phyloP scores from a whole-genome alignment of 1,140 invertebrate genomes.

The Meteorus sp. region DNA sequence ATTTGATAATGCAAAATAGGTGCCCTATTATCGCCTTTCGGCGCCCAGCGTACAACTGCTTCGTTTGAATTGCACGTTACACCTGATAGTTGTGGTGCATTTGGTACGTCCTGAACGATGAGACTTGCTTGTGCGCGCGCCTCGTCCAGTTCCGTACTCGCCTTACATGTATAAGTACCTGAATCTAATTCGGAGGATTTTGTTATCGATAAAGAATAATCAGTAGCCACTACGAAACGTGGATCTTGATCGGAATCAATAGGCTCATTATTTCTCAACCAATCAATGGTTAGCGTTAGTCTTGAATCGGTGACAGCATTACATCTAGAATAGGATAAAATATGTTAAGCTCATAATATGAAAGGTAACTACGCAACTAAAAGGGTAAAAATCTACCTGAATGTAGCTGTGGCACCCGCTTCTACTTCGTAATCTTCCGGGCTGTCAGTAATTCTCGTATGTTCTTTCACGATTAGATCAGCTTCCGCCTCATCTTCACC shows the following conservation, averaged over 20 bases:
- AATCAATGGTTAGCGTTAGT: slow-evolving; percentile 79
- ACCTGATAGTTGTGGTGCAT: slow-evolving; percentile 73
- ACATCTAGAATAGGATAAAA: slow-evolving; percentile 63
- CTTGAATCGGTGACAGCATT: slow-evolving; percentile 85
- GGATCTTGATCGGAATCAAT: slow-evolving; percentile 89
- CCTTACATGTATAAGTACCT: slow-evolving; percentile 95
- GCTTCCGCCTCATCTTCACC: slow-evolving; percentile 78
- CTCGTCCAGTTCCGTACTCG: slow-evolving; percentile 85
- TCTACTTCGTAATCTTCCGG: slow-evolving; percentile 90
- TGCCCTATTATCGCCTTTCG: slow-evolving; percentile 91
- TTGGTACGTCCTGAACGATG: slow-evolving; percentile 94
- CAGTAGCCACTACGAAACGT: slow-evolving; percentile 78
- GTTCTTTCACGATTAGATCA: slow-evolving; percentile 80
- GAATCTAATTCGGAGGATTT: slow-evolving; percentile 94
- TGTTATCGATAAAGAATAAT: slow-evolving; percentile 91
- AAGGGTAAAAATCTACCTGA: slow-evolving; percentile 56
- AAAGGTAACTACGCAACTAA: not conserved
- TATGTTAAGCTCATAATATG: slow-evolving; percentile 7
- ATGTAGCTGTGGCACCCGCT: slow-evolving; percentile 86
- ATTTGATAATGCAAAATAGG: slow-evolving; percentile 91
- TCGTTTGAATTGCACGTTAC: slow-evolving; percentile 72
- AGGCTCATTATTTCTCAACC: slow-evolving; percentile 80
- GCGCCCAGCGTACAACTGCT: slow-evolving; percentile 80
- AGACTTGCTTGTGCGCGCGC: slow-evolving; percentile 82
- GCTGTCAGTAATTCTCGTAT: slow-evolving; percentile 80